Percentiles rank a stretch among this genome's conserved stretches.
Evolutionary conservation across 2,888 invertebrate genomes (phyloP).

Genomic region (Aspidiotus destructor): DNA sequence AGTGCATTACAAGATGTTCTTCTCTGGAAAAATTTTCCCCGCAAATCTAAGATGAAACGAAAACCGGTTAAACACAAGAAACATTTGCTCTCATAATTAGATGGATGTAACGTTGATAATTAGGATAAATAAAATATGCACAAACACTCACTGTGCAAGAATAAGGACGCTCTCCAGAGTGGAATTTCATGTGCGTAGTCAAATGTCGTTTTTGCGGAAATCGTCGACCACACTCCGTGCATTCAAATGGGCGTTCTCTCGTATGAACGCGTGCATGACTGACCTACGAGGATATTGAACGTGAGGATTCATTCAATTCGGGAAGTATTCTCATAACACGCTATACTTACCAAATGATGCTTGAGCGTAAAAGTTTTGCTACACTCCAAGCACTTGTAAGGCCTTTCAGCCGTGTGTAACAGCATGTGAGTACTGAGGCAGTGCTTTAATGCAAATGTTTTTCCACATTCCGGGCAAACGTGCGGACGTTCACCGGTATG

Average conservation of each 20-base stretch:
- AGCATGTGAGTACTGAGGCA: constrained; percentile 62
- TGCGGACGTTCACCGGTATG: constrained; percentile 50
- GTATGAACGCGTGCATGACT: constrained; percentile 74
- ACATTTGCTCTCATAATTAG: too few relatives aligned
- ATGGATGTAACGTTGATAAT: too few relatives aligned
- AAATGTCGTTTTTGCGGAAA: constrained; percentile 73
- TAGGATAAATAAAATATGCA: background rate
- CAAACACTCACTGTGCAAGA: constrained; percentile 56
- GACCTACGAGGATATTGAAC: constrained; percentile 43
- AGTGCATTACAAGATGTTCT: constrained; percentile 63
- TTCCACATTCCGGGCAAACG: constrained; percentile 41
- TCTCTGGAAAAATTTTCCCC: constrained; percentile 85
- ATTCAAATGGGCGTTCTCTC: constrained; percentile 69
- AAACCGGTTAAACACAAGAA: too few relatives aligned
- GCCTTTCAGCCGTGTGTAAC: constrained; percentile 69
- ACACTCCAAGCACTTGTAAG: constrained; percentile 73
- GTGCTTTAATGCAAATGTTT: constrained; percentile 41
- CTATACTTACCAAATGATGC: constrained; percentile 54
- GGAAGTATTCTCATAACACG: background rate
- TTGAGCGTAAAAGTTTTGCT: constrained; percentile 78
- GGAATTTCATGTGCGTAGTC: constrained; percentile 76
- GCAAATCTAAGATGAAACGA: constrained; percentile 51
- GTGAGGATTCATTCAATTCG: background rate
- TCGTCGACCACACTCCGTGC: constrained; percentile 70
- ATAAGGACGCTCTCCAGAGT: constrained; percentile 72